Evolutionary conservation across 2,113 vertebrate genomes (phyloP), one percentile per base, ranked within the genome.

Genomic region (Megalops atlanticus): DNA sequence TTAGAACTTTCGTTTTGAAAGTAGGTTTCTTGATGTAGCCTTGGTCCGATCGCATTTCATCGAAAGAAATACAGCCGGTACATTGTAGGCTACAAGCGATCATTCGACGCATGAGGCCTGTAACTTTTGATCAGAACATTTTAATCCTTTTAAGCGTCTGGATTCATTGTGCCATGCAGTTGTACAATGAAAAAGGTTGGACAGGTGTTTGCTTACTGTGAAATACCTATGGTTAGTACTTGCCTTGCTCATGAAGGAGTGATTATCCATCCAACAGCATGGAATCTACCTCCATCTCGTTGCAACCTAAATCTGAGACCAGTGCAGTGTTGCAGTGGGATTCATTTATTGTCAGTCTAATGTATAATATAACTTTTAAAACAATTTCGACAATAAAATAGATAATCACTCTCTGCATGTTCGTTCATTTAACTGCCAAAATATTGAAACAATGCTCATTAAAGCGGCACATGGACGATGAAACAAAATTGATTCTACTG

Each of bases 101-200:
- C 18, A 21, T 40, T 38, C 18, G 4, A 73, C 38, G 70, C 21
- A 31, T 40, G 33, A n/a, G 35, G 33, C 33, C 11, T 36, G 33
- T 14, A 36, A 73, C 21, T 73, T 38, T 31, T 18, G 15, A 24
- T 38, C 70, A 38, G 35, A 73, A 35, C 16, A 35, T 35, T n/a
- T 40, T 39, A 73, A 73, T 73, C 70, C 36, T 27, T 73, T 73
- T 73, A 73, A 39, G 70, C 70, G 70, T 73, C 33, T 73, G 11
- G n/a, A n/a, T 54, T 70, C 35, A 70, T 24, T 73, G 70, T 11
- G 38, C 1, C n/a, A n/a, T n/a, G n/a, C 6, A 71, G 35, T 14
- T 73, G 70, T 64, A 1, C 58, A 64, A 11, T 4, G 24, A 24
- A 58, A 5, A 54, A 24, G 24, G 58, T 64, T 64, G 2, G 58